Evolutionary conservation across 2,888 invertebrate species (phyloP).

Genomic region (Harpalus rufipes): DNA sequence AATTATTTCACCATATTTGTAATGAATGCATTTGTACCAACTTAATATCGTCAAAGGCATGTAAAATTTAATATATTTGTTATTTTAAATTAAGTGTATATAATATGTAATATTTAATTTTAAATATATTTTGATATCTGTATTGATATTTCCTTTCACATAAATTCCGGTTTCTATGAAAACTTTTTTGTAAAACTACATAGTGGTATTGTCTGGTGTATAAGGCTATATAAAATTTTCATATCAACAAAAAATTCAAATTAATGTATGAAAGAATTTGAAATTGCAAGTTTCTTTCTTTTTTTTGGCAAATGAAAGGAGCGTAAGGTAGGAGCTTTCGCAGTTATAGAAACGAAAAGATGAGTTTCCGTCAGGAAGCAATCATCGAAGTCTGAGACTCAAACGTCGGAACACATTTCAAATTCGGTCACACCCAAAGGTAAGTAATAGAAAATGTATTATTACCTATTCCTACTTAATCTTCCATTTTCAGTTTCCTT

Average conservation of each 20-base stretch:
- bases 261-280: not conserved
- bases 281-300: constrained; percentile 8
- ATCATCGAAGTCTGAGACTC: constrained; percentile 29
- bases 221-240: not conserved
- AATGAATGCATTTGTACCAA: too few relatives aligned
- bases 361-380: constrained; percentile 37
- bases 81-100: too few relatives aligned
- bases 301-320: constrained; percentile 29
- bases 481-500: not conserved
- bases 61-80: too few relatives aligned
- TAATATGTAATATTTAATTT: too few relatives aligned
- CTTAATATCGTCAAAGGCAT: too few relatives aligned
- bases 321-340: constrained; percentile 4
- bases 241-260: not conserved
- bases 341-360: constrained; percentile 44
- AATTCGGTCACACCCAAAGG: constrained; percentile 39
- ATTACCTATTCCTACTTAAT: not conserved
- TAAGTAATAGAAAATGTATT: constrained; percentile 43
- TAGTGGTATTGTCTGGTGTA: too few relatives aligned
- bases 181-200: too few relatives aligned
- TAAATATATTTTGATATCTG: too few relatives aligned
- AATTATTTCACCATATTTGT: too few relatives aligned
- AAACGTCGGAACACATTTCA: constrained; percentile 29
- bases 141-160: too few relatives aligned
- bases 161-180: too few relatives aligned